Conservation (phyloP, 2,888 invertebrate genomes). For the Anoncus sp. region DNA sequence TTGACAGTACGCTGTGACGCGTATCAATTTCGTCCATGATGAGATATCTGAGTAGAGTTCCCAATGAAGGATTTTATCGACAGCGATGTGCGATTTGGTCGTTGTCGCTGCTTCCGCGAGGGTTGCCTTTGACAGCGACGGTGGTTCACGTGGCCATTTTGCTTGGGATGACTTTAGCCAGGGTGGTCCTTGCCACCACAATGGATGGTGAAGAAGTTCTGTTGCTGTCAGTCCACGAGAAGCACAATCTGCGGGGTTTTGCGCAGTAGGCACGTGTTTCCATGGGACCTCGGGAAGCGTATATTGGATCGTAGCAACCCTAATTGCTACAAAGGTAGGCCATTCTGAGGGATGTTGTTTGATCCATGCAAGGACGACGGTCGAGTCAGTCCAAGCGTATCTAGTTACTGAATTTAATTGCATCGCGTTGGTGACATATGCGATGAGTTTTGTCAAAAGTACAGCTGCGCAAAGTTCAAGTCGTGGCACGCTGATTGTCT, state of each 20-base stretch:
- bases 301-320: slow-evolving; percentile 27
- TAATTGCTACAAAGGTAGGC: slow-evolving; percentile 59
- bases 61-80: slow-evolving; percentile 12
- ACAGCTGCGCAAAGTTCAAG: too few relatives aligned
- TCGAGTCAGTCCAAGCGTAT: background rate
- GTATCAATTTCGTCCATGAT: slow-evolving; percentile 26
- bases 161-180: slow-evolving; percentile 24
- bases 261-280: slow-evolving; percentile 60
- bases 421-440: background rate
- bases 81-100: slow-evolving; percentile 7
- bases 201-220: slow-evolving; percentile 38
- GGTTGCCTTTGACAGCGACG: background rate
- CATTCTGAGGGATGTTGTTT: slow-evolving; percentile 45
- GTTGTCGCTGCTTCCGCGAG: slow-evolving; percentile 8
- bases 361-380: slow-evolving; percentile 62
- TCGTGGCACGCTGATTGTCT: too few relatives aligned
- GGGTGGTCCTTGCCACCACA: slow-evolving; percentile 70
- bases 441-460: too few relatives aligned
- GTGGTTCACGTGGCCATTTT: slow-evolving; percentile 25
- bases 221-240: slow-evolving; percentile 64
- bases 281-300: slow-evolving; percentile 52
- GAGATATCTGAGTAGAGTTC: slow-evolving; percentile 12
- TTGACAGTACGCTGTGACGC: slow-evolving; percentile 28
- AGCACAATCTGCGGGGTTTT: slow-evolving; percentile 69
- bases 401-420: background rate